Percentiles rank a stretch among this genome's conserved stretches.
Conservation (phyloP, 2,888 invertebrate genomes). For the Acleris laterana region DNA sequence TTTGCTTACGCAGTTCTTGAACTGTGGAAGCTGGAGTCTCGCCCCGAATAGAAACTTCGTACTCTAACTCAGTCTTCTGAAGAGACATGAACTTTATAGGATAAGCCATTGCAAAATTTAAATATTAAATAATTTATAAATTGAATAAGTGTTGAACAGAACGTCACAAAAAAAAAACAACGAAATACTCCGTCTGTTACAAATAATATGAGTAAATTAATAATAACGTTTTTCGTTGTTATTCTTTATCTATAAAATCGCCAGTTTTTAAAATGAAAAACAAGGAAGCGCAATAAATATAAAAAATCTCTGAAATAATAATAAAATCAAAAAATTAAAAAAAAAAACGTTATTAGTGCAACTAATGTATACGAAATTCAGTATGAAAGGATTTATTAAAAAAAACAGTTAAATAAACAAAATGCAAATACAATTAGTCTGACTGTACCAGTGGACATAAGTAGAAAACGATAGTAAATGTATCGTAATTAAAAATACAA, state of each 20-base stretch:
- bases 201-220: neutral
- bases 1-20: slow-evolving; percentile 25
- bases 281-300: neutral
- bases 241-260: neutral
- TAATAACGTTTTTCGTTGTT: neutral
- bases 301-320: neutral
- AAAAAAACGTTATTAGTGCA: neutral
- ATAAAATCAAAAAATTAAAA: neutral
- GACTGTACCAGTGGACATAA: neutral
- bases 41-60: slow-evolving; percentile 34
- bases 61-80: slow-evolving; percentile 33
- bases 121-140: neutral
- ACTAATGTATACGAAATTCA: neutral
- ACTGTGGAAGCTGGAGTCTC: slow-evolving; percentile 26
- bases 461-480: neutral
- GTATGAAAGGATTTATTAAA: too few species aligned
- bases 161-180: neutral
- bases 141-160: neutral
- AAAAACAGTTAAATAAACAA: too few species aligned
- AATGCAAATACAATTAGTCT: too few species aligned
- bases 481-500: too few species aligned
- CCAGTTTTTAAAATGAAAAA: neutral
- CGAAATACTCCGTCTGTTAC: slow-evolving; percentile 9
- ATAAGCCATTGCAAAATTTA: slow-evolving; percentile 6
- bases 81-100: slow-evolving; percentile 31